Evolutionary conservation across 2,797 vertebrate species (phyloP).

Genomic region (Lacerta agilis): DNA sequence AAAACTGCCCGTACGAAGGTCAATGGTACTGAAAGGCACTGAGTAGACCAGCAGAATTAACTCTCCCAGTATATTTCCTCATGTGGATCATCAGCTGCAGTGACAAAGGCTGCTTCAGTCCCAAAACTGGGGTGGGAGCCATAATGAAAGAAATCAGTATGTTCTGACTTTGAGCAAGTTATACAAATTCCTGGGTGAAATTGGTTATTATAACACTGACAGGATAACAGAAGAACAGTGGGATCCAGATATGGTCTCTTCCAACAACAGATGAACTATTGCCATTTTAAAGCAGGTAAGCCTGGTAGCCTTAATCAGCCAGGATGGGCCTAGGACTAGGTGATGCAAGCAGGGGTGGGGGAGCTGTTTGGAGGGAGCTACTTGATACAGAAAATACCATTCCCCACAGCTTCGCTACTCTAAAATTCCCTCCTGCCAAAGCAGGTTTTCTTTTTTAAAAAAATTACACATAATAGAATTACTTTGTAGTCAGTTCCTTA

Average conservation of each 20-base stretch:
- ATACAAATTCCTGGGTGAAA: neutral
- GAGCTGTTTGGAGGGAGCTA: neutral
- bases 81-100: neutral
- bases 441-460: neutral
- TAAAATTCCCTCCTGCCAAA: neutral
- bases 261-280: neutral
- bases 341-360: neutral
- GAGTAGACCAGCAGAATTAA: no score
- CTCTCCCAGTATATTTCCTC: neutral
- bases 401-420: neutral
- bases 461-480: neutral
- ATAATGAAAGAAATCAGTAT: neutral
- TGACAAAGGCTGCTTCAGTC: neutral
- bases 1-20: no score
- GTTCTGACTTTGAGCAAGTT: neutral
- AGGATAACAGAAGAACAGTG: neutral
- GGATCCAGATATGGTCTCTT: neutral
- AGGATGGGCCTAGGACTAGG: neutral
- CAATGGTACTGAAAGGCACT: no score
- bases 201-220: neutral
- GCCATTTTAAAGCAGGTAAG: neutral
- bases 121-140: neutral
- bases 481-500: neutral
- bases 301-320: neutral
- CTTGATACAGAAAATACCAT: neutral